Evolutionary conservation across 2,113 vertebrate species (phyloP).

Genomic region (Apodemus sylvaticus): DNA sequence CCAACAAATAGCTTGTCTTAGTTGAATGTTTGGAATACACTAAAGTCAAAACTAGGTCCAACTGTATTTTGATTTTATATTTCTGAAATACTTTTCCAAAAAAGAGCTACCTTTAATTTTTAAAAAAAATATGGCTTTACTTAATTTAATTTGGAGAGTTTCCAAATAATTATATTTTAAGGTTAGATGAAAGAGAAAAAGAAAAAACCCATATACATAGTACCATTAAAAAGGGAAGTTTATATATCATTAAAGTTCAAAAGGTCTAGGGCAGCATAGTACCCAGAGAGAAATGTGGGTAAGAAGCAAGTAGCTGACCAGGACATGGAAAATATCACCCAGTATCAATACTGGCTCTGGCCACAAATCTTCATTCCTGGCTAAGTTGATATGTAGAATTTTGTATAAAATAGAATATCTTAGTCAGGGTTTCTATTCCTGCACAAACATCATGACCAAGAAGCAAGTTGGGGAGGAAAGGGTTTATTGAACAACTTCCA

Average conservation of each 20-base stretch:
- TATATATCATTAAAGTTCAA: not conserved
- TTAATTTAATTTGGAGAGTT: not conserved
- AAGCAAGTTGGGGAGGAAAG: too few species aligned
- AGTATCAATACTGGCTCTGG: fast-evolving
- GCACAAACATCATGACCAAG: too few species aligned
- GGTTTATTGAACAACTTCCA: too few species aligned
- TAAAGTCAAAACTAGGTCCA: not conserved
- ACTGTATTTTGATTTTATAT: not conserved
- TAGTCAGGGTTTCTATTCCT: too few species aligned
- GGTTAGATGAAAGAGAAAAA: not conserved
- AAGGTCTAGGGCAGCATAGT: too few species aligned
- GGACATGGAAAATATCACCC: fast-evolving
- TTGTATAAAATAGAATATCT: not conserved
- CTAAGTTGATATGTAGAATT: not conserved
- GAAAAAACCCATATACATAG: not conserved
- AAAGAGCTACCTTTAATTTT: not conserved
- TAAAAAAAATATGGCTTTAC: not conserved
- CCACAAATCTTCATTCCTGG: not conserved
- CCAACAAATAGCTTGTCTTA: not conserved
- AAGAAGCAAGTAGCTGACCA: too few species aligned
- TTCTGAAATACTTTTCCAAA: not conserved
- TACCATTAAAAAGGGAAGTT: not conserved
- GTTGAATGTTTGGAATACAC: not conserved
- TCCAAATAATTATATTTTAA: not conserved
- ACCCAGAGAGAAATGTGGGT: too few species aligned